phyloP scores from a whole-genome alignment of 1,140 invertebrate species.

The Polypedilum pembai region DNA sequence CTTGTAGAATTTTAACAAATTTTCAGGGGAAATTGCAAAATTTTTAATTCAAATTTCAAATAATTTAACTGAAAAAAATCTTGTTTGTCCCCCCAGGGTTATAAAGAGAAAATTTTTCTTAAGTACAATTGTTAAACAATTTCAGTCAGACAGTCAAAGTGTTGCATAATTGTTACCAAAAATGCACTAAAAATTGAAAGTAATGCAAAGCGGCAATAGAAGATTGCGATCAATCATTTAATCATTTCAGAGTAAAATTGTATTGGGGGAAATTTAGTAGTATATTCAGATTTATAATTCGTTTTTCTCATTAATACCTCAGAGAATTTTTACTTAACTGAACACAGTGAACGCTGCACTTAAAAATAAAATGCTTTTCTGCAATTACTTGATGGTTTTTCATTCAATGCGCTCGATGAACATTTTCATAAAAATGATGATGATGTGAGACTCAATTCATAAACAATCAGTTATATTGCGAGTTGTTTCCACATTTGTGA shows the following conservation, averaged over 20 bases:
- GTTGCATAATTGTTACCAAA: not conserved
- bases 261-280: too few species aligned
- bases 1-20: too few species aligned
- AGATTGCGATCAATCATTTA: slow-evolving; percentile 12
- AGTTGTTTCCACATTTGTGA: not conserved
- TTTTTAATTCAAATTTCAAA: too few species aligned
- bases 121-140: not conserved
- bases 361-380: not conserved
- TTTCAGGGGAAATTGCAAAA: too few species aligned
- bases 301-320: not conserved
- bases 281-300: not conserved
- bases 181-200: not conserved
- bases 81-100: too few species aligned
- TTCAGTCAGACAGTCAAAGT: not conserved
- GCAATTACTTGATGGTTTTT: slow-evolving; percentile 22
- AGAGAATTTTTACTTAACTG: too few species aligned
- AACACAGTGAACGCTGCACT: not conserved
- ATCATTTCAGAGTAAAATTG: not conserved
- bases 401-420: slow-evolving; percentile 17
- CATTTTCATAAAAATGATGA: not conserved
- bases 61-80: too few species aligned
- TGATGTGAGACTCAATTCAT: not conserved
- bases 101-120: not conserved
- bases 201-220: not conserved
- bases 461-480: slow-evolving; percentile 12